phyloP scores from a whole-genome alignment of 1,140 invertebrate species.

The Lamellibrachia luymesi region DNA sequence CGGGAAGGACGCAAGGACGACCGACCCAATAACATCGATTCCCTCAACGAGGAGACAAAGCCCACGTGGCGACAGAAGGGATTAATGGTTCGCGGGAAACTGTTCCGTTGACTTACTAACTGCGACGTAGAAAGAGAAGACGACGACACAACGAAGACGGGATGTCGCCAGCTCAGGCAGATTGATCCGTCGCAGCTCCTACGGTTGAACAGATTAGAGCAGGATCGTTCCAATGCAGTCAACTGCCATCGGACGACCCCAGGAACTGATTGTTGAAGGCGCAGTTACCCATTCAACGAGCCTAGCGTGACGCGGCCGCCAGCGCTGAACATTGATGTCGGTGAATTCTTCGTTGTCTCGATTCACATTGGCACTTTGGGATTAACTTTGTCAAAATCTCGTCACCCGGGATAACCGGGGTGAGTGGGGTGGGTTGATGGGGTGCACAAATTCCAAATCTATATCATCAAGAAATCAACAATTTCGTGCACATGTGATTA shows the following conservation, averaged over 20 bases:
- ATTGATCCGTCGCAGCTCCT: neutral
- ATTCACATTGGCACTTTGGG: too few relatives aligned
- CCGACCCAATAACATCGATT: neutral
- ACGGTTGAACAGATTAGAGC: neutral
- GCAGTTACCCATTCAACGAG: neutral
- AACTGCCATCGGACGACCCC: neutral
- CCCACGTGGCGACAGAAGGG: neutral
- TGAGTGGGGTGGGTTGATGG: too few relatives aligned
- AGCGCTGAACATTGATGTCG: neutral
- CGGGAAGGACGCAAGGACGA: neutral
- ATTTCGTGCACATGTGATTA: too few relatives aligned
- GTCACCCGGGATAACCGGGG: too few relatives aligned
- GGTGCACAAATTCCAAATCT: too few relatives aligned
- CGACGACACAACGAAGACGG: neutral
- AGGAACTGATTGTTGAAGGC: neutral
- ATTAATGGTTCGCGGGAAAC: neutral
- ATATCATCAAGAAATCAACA: too few relatives aligned
- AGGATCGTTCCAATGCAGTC: neutral
- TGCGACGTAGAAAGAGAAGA: neutral
- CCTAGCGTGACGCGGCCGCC: neutral
- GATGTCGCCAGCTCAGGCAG: neutral
- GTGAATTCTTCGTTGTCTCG: neutral
- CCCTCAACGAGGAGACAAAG: neutral
- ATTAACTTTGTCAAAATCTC: too few relatives aligned
- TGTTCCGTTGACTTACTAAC: neutral